Percentiles rank a stretch among this genome's conserved stretches.
These are phyloP conservation scores for Aromia moschata DNA, from an alignment of 2,888 invertebrate genomes.

Conservation along the genomic window DNA sequence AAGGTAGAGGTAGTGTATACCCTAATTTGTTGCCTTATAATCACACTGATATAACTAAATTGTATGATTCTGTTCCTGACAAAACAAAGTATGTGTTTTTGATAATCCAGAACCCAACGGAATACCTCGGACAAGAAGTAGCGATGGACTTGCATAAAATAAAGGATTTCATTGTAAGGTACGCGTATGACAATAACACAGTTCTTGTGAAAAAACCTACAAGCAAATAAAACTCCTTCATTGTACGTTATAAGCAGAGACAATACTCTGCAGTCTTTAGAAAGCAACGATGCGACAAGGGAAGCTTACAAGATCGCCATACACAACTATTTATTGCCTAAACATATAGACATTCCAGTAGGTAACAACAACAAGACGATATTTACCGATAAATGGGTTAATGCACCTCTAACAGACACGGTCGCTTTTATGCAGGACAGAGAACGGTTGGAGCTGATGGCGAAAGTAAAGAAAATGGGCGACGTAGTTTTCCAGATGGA, in stretches of 20 bases:
- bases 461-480: slow-evolving; percentile 59
- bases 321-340: slow-evolving; percentile 64
- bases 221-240: slow-evolving; percentile 66
- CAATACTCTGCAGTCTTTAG: slow-evolving; percentile 34
- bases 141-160: slow-evolving; percentile 72
- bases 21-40: slow-evolving; percentile 73
- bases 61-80: slow-evolving; percentile 65
- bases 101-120: slow-evolving; percentile 72
- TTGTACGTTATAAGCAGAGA: slow-evolving; percentile 64
- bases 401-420: slow-evolving; percentile 54
- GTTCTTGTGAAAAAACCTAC: slow-evolving; percentile 64
- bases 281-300: slow-evolving; percentile 17
- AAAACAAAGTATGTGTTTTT: slow-evolving; percentile 70
- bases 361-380: slow-evolving; percentile 32
- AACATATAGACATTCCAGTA: slow-evolving; percentile 40
- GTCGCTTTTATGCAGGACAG: slow-evolving; percentile 51
- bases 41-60: slow-evolving; percentile 51
- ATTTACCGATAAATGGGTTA: slow-evolving; percentile 60
- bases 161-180: slow-evolving; percentile 67
- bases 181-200: slow-evolving; percentile 66
- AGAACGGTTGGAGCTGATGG: slow-evolving; percentile 54
- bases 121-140: slow-evolving; percentile 72
- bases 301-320: slow-evolving; percentile 62
- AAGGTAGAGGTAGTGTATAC: slow-evolving; percentile 69
- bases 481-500: slow-evolving; percentile 85